Evolutionary conservation across 23 tunicate genomes (phyloP), one percentile per base, ranked within the genome.

Genomic region (Styela clava): DNA sequence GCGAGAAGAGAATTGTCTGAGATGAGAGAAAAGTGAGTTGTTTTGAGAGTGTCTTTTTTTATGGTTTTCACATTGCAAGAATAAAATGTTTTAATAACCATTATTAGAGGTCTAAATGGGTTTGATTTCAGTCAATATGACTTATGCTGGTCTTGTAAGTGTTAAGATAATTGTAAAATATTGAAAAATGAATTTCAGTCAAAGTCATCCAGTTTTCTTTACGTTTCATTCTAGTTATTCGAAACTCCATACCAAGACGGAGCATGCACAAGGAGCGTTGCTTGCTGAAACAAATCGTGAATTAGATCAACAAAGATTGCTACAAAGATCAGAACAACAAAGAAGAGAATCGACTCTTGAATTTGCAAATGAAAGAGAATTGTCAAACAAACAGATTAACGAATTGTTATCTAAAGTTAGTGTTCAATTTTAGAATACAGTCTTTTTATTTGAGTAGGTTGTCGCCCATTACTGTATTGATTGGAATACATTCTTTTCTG

Each of bases 211-310:
- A n/a, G n/a, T n/a, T n/a, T n/a, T n/a, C n/a, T n/a, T n/a, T n/a
- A n/a, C n/a, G n/a, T n/a, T 44, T 44, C 56, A 7, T 44, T 74
- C 9, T 33, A 83, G 87, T 52, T 31, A 83, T 82, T 30, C 44
- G 30, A 62, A 62, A 33, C 81, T 83, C 16, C 29, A 34, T n/a
- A 77, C 79, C 61, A 71, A 24, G 28, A 69, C 73, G 5, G 51
- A 61, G 52, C 87, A 74, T 28, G 61, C 61, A 9, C 81, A 85
- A 24, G 89, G 74, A 16, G 89, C 89, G 9, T 69, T 85, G 61
- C 62, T 85, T 44, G 89, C 89, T 69, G 89, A 85, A 30, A 85
- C 32, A 56, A 85, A 85, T 64, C 77, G 84, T 2, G 89, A 85
- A 31, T 31, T 85, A 31, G 79, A 79, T 51, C 84, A 79, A n/a